phyloP scores from a whole-genome alignment of 2,113 vertebrate genomes.

The Todiramphus saurophagus region DNA sequence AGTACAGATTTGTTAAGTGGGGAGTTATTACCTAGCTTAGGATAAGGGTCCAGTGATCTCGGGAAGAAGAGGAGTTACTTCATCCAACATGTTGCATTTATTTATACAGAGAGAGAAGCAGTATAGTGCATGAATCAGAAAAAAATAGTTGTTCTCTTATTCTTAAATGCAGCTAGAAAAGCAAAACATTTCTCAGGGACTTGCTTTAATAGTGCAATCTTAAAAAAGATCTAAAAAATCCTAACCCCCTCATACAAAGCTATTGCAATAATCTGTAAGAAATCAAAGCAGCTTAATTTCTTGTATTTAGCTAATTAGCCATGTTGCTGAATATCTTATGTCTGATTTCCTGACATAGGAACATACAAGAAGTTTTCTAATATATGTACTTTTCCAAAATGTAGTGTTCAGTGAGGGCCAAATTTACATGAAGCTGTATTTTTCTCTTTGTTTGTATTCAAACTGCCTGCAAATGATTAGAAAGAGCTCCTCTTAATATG shows the following conservation, averaged over 20 bases:
- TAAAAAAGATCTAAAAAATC: rapidly evolving
- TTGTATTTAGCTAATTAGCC: not conserved
- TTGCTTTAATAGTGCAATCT: not conserved
- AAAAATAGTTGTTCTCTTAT: not conserved
- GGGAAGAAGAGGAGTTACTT: not conserved
- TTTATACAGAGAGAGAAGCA: not conserved
- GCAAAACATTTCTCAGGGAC: not conserved
- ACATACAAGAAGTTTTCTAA: not conserved
- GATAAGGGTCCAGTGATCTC: not conserved
- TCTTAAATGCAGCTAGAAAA: not conserved
- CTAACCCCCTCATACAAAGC: not conserved
- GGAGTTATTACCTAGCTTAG: not conserved
- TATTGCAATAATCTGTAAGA: not conserved
- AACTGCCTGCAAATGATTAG: not conserved
- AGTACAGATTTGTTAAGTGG: not conserved
- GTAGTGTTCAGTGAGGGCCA: not conserved
- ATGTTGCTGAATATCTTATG: not conserved
- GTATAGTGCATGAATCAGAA: not conserved
- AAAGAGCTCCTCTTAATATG: not conserved
- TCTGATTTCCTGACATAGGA: not conserved
- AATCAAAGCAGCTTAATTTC: not conserved
- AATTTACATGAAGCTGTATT: not conserved
- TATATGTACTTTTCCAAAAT: not conserved
- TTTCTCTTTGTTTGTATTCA: not conserved
- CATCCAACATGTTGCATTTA: not conserved